These are phyloP conservation scores for Pimephales promelas DNA, from an alignment of 2,113 vertebrate species.

Conservation along the genomic window DNA sequence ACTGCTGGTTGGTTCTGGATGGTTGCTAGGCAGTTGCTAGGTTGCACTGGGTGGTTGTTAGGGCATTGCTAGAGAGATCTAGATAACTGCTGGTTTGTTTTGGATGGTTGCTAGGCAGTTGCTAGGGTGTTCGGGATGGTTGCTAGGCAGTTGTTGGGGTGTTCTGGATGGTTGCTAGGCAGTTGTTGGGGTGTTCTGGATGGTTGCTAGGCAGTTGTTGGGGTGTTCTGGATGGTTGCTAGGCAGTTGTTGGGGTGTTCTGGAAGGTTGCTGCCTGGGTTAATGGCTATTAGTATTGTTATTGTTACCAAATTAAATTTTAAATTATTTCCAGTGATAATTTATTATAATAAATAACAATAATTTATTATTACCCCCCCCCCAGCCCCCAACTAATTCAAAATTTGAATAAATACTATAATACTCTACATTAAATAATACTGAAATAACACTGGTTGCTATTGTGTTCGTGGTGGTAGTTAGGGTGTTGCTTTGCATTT, in stretches of 20 bases:
- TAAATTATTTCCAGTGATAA: no score
- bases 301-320: no score
- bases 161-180: background rate
- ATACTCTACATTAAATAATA: no score
- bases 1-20: background rate
- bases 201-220: background rate
- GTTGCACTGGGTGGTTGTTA: background rate
- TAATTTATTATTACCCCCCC: no score
- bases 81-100: no score
- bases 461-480: background rate
- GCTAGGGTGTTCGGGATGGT: background rate
- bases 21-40: background rate
- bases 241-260: background rate
- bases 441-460: no score
- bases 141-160: background rate
- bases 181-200: background rate
- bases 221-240: background rate
- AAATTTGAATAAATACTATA: no score
- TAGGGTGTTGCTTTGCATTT: background rate
- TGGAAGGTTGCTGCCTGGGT: background rate
- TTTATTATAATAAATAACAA: no score
- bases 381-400: no score
- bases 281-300: no score
- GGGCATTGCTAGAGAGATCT: no score
- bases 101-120: background rate